phyloP scores from a whole-genome alignment of 1,140 invertebrate species.

The Sinella curviseta region DNA sequence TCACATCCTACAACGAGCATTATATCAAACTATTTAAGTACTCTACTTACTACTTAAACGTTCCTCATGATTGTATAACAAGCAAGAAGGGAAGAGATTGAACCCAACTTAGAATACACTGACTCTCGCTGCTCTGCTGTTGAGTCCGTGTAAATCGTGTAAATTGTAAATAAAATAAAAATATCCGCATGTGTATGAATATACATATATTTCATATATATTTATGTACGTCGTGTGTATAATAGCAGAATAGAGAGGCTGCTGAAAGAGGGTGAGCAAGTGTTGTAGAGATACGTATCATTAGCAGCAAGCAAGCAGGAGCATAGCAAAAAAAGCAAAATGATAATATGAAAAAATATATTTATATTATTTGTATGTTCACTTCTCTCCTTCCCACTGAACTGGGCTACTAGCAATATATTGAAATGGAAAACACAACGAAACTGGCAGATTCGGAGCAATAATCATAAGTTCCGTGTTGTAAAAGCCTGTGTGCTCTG shows the following conservation, averaged over 20 bases:
- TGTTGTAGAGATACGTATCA: not conserved
- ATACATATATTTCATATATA: not conserved
- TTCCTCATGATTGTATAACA: not conserved
- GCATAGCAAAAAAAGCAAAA: not conserved
- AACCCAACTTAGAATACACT: no score
- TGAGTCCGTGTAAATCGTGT: not conserved
- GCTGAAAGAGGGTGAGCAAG: not conserved
- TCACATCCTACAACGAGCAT: not conserved
- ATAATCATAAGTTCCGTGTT: slow-evolving; percentile 3
- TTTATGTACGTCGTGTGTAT: no score
- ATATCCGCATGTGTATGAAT: not conserved
- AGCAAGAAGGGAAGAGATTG: not conserved
- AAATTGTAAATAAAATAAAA: slow-evolving; percentile 4
- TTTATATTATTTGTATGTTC: not conserved
- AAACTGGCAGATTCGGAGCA: slow-evolving; percentile 10
- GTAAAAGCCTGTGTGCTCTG: not conserved
- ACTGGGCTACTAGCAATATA: no score
- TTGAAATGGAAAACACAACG: not conserved
- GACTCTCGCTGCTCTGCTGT: no score
- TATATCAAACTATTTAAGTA: not conserved
- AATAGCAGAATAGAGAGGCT: not conserved
- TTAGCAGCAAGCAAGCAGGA: not conserved
- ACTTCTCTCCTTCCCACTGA: no score
- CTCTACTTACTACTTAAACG: not conserved
- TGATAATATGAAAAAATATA: not conserved